A percentile compares a stretch with the other conserved stretches of the same genome.
Conservation (phyloP, 2,113 vertebrate species). For the Eurystomus gularis region DNA sequence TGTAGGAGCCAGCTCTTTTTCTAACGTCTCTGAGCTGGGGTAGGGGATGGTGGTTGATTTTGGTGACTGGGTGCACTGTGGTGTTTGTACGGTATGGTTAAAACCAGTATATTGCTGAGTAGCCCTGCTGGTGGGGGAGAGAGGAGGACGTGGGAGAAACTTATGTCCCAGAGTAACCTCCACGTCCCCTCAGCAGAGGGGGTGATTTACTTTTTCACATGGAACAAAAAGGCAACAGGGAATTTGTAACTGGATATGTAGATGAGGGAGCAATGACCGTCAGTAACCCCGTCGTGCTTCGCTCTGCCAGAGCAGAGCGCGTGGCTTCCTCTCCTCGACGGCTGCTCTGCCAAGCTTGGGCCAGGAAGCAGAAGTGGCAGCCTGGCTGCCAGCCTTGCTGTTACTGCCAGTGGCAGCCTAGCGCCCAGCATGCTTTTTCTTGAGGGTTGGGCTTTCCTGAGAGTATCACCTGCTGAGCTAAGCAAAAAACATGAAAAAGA, state of each 20-base stretch:
- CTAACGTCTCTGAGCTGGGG: background rate
- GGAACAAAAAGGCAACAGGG: conserved; percentile 56
- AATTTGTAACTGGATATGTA: conserved; percentile 71
- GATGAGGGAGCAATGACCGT: conserved; percentile 72
- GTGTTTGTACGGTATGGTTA: accelerated
- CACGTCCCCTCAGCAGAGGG: background rate
- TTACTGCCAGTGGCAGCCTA: accelerated
- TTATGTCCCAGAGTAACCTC: conserved; percentile 51
- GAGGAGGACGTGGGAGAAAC: background rate
- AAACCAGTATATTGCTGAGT: background rate
- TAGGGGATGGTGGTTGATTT: background rate
- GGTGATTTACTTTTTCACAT: conserved; percentile 46
- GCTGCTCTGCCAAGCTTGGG: background rate
- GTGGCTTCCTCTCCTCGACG: background rate
- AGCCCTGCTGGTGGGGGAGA: background rate
- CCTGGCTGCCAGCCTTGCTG: accelerated
- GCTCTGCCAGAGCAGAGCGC: background rate
- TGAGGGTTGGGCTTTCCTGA: background rate
- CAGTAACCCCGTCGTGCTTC: conserved; percentile 65
- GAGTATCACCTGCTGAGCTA: background rate
- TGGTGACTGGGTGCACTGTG: accelerated
- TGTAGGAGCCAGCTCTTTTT: background rate
- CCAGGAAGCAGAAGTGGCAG: background rate
- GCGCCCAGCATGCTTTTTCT: background rate
- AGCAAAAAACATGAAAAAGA: background rate